These are phyloP conservation scores for Medauroidea extradentata DNA, from an alignment of 1,140 invertebrate species.

Conservation along the genomic window DNA sequence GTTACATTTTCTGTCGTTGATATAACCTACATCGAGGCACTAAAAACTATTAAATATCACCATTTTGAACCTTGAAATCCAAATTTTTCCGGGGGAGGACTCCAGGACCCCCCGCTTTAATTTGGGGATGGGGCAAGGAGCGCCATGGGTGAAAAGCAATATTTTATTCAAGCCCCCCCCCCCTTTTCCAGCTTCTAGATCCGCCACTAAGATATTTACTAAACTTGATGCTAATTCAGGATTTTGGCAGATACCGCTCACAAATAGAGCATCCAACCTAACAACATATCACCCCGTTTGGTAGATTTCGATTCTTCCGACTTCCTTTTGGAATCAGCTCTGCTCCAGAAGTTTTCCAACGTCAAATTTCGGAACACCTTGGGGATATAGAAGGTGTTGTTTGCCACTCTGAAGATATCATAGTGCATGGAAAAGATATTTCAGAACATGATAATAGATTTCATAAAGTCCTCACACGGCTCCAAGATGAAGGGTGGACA, in stretches of 20 bases:
- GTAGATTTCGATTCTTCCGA: not conserved
- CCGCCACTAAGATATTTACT: too few relatives aligned
- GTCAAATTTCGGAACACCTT: constrained; percentile 2
- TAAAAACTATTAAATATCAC: too few relatives aligned
- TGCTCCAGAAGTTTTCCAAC: constrained; percentile 6
- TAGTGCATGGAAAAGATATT: constrained; percentile 4
- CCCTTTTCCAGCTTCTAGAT: too few relatives aligned
- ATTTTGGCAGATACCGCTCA: not conserved
- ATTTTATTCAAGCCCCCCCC: too few relatives aligned
- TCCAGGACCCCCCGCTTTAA: too few relatives aligned
- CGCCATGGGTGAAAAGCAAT: too few relatives aligned
- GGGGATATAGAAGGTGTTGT: constrained; percentile 11
- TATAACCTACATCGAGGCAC: too few relatives aligned
- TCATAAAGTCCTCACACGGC: not conserved
- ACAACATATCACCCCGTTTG: not conserved
- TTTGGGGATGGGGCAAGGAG: too few relatives aligned
- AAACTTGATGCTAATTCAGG: not conserved
- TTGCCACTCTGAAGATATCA: constrained; percentile 15
- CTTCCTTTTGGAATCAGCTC: not conserved
- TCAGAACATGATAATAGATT: not conserved
- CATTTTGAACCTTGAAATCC: too few relatives aligned
- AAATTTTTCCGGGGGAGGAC: too few relatives aligned
- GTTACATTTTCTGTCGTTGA: too few relatives aligned
- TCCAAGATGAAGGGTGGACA: not conserved
- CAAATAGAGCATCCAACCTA: not conserved